Base-by-base conservation (phyloP, 1,140 invertebrate species). In the Sminthurides bifidus region DNA sequence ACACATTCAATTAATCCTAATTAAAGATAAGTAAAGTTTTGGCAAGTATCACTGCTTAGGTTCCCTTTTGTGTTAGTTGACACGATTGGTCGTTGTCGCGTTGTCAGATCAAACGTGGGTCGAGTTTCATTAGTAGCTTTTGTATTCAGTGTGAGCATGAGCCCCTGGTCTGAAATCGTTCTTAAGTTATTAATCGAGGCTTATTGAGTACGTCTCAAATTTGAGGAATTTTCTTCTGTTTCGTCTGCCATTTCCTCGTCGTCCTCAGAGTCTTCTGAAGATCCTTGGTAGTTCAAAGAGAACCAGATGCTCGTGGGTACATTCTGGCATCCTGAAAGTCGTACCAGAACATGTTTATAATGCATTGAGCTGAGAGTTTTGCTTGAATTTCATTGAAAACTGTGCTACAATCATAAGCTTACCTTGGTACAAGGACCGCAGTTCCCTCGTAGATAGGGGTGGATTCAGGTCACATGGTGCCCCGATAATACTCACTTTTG, bases 381-480 rank as follows among this genome's bases (percentile, higher is more conserved):
- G 31, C 29, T 49, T 27, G 14, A 31, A 41, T 15, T 3, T 3
- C 4, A 3, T 33, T n/a, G 35, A 15, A 33, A 15, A 33, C 5
- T 50, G 14, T 35, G 10, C 24, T 21, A 40, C 45, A n/a, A 41
- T 5, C 1, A 6, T 5, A 30, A 6, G 14, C 40, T 53, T 45
- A 64, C 62, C 59, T 65, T 65, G 59, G 41, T 70, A 76, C 5
- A 69, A 64, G 21, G 67, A 63, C n/a, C 68, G 56, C 8, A 76
- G 68, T 65, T 76, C 74, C 10, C 67, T 51, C 19, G 64, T 50
- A 0, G 69, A 68, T 48, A 73, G 72, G 14, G 72, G 72, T 5
- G 74, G 72, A 15, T 59, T 65, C 41, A 73, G 67, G 52, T 75
- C 67, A 61, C 74, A 76, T 0, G 74, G 74, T 3, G 74, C 74